phyloP scores from a whole-genome alignment of 2,797 vertebrate genomes.

The Tympanoctomys barrerae region DNA sequence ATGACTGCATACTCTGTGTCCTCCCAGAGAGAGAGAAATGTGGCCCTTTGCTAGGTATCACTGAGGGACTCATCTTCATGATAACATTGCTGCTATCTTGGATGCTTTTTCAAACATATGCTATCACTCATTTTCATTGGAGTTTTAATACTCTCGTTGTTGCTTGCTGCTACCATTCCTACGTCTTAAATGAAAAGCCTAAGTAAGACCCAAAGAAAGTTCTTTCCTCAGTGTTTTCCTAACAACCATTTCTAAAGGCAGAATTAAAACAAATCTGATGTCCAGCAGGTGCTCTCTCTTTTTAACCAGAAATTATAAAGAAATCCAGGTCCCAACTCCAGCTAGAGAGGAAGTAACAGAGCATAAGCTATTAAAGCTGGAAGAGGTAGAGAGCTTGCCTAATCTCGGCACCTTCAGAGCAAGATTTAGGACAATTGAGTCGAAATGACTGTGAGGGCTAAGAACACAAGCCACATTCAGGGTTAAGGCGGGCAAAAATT shows the following conservation, averaged over 20 bases:
- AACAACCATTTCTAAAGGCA: constrained; percentile 40
- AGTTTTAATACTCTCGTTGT: not conserved
- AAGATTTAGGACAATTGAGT: not conserved
- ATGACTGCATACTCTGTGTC: not conserved
- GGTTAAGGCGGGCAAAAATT: not conserved
- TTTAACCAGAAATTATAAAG: constrained; percentile 42
- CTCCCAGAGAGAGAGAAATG: not conserved
- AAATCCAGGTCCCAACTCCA: not conserved
- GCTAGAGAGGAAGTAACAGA: not conserved
- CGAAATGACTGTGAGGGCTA: not conserved
- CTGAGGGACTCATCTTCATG: not conserved
- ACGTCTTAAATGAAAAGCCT: constrained; percentile 7
- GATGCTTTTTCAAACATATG: not conserved
- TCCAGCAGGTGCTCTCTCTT: not conserved
- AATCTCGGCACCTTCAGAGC: not conserved
- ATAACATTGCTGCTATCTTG: not conserved
- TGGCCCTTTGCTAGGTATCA: constrained; percentile 18
- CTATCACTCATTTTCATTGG: constrained; percentile 24
- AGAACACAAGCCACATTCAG: not conserved
- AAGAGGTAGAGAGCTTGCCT: not conserved
- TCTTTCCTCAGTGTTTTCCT: not conserved
- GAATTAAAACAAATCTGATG: constrained; percentile 25
- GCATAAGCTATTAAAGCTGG: not conserved
- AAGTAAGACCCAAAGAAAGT: constrained; percentile 33
- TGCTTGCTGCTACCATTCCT: not conserved